Evolutionary conservation across 2,113 vertebrate species (phyloP), one percentile per base, ranked within the genome.

Genomic region (Charadrius vociferus): DNA sequence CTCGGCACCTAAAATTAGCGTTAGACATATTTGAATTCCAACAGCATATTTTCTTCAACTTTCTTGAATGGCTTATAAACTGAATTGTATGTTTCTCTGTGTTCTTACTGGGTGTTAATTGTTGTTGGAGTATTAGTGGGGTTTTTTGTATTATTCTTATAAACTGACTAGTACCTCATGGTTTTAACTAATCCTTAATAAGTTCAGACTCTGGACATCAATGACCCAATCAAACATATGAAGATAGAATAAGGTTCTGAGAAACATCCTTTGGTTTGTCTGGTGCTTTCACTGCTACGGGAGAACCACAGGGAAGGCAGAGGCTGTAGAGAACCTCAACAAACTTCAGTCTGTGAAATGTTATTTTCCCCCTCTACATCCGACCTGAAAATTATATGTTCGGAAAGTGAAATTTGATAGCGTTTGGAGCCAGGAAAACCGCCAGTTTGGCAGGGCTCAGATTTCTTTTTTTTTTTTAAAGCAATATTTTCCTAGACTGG

Each of bases 321-420:
- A 82, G 21, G 20, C 59, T 72, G 24, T 24, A 43, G 37, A 75
- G 22, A 66, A 41, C 11, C 7, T 59, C 22, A 70, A 52, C 20
- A 83, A 90, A 55, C 4, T 81, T 83, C 37, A 77, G 50, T 45
- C n/a, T 67, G 13, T 47, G 55, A 83, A 88, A 77, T 72, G 30
- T 8, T 70, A 50, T 90, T 82, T 74, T 63, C 18, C 37, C 5
- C 27, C 21, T 83, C 36, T 70, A 77, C 13, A 36, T 59, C 41
- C 1, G 15, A 32, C 20, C 26, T 86, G 67, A 68, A 92, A 90
- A 83, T 90, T 53, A 61, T 21, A 39, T 4, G 6, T 74, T 77
- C 65, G 67, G 72, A 74, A 90, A 90, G 59, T 86, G 80, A 95
- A 91, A 96, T 87, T 39, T 91, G 81, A 88, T 80, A 96, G 39